Evolutionary conservation across 2,888 invertebrate genomes (phyloP).

Genomic region (Latrodectus elegans): DNA sequence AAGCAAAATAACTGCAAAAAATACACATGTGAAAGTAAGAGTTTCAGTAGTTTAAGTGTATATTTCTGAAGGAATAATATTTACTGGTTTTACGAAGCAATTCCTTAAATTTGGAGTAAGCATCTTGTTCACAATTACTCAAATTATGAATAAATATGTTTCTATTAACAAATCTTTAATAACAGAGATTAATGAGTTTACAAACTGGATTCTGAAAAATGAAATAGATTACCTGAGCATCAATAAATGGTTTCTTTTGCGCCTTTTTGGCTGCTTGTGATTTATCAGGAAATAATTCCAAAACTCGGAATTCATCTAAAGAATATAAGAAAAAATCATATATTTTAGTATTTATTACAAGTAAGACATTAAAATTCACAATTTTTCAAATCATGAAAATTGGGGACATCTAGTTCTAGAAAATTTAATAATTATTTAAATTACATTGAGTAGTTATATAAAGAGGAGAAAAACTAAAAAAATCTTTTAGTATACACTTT

Average conservation of each 20-base stretch:
- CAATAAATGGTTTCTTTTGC: not conserved
- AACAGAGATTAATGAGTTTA: not conserved
- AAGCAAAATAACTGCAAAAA: too few relatives aligned
- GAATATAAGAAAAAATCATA: not conserved
- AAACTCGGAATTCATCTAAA: conserved; percentile 54
- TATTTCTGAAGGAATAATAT: too few relatives aligned
- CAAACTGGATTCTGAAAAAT: not conserved
- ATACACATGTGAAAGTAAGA: too few relatives aligned
- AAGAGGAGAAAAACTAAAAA: too few relatives aligned
- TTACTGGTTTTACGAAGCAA: not conserved
- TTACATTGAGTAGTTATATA: too few relatives aligned
- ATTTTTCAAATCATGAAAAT: too few relatives aligned
- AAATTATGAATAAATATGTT: not conserved
- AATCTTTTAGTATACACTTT: too few relatives aligned
- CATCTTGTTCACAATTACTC: not conserved
- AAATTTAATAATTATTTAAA: too few relatives aligned
- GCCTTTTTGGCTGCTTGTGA: not conserved
- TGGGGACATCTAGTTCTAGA: too few relatives aligned
- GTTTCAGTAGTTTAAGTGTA: too few relatives aligned
- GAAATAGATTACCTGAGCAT: conserved; percentile 34
- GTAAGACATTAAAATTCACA: too few relatives aligned
- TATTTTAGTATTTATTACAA: not conserved
- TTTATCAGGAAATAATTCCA: conserved; percentile 39
- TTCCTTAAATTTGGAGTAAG: not conserved
- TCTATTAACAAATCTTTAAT: not conserved